Conservation (phyloP, 2,888 invertebrate species). For the Drosophila barbarae region DNA sequence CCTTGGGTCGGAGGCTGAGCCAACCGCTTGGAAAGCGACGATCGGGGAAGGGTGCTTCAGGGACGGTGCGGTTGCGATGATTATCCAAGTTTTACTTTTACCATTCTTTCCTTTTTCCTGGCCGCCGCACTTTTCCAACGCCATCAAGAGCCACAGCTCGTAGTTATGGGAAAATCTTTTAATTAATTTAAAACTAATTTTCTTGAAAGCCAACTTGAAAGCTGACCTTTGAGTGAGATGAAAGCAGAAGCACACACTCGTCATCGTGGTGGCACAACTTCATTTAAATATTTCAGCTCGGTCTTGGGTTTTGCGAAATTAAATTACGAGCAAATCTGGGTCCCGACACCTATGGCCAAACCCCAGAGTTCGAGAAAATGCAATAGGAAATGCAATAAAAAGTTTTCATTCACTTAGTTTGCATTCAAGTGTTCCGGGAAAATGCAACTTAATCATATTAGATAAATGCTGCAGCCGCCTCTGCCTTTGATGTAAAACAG, state of each 20-base stretch:
- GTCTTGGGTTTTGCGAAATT: slow-evolving; percentile 5
- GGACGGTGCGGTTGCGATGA: slow-evolving; percentile 27
- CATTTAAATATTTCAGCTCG: slow-evolving; percentile 30
- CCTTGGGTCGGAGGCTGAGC: slow-evolving; percentile 24
- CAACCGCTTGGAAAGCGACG: slow-evolving; percentile 13
- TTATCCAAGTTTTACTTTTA: slow-evolving; percentile 43
- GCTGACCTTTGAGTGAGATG: slow-evolving; percentile 38
- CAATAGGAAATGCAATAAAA: slow-evolving; percentile 8
- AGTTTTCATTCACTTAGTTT: slow-evolving; percentile 12
- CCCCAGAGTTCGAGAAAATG: background rate
- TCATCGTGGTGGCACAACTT: slow-evolving; percentile 8
- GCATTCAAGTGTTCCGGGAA: slow-evolving; percentile 17
- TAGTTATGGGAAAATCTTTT: slow-evolving; percentile 44
- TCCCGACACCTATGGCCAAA: slow-evolving; percentile 6
- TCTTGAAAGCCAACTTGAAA: slow-evolving; percentile 32
- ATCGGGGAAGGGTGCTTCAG: slow-evolving; percentile 1
- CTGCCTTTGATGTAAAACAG: slow-evolving; percentile 24
- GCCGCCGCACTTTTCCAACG: slow-evolving; percentile 20
- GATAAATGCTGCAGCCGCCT: slow-evolving; percentile 13
- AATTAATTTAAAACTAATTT: slow-evolving; percentile 49
- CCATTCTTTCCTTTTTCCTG: slow-evolving; percentile 22
- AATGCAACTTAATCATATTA: slow-evolving; percentile 29
- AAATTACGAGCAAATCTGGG: slow-evolving; percentile 11
- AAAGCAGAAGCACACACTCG: slow-evolving; percentile 21
- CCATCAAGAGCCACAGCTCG: slow-evolving; percentile 25